A percentile compares a stretch with the other conserved stretches of the same genome.
Conservation (phyloP, 2,888 invertebrate species). For the Hipparchia semele region DNA sequence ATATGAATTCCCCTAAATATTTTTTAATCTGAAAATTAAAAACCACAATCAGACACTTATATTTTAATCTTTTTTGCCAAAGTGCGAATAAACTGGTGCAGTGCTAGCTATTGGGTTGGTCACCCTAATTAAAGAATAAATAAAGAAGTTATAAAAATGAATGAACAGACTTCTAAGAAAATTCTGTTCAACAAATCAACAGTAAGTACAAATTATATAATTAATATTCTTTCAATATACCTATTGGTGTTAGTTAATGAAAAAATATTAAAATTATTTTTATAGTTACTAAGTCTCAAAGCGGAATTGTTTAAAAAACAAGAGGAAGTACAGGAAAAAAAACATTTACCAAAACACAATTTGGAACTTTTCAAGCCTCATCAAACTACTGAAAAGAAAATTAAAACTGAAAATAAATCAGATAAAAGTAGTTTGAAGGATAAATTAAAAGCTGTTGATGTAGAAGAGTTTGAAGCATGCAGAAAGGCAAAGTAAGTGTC, state of each 20-base stretch:
- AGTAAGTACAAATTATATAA: slow-evolving; percentile 57
- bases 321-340: slow-evolving; percentile 89
- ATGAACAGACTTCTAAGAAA: slow-evolving; percentile 66
- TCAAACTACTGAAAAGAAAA: slow-evolving; percentile 49
- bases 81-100: too few species aligned
- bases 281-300: slow-evolving; percentile 89
- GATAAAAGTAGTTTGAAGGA: slow-evolving; percentile 62
- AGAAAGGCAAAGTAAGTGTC: slow-evolving; percentile 65
- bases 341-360: slow-evolving; percentile 78
- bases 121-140: too few species aligned
- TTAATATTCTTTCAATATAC: not conserved
- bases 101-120: too few species aligned
- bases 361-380: slow-evolving; percentile 78
- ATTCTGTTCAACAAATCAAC: slow-evolving; percentile 81
- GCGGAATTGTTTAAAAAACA: slow-evolving; percentile 95
- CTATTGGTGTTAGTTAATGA: not conserved
- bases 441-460: slow-evolving; percentile 63
- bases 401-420: slow-evolving; percentile 57
- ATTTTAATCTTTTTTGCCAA: too few species aligned
- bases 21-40: too few species aligned
- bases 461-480: slow-evolving; percentile 74
- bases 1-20: too few species aligned
- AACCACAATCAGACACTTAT: too few species aligned
- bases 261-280: slow-evolving; percentile 27
- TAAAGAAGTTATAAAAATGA: slow-evolving; percentile 50